Percentiles rank a stretch among this genome's conserved stretches.
These are phyloP conservation scores for Myopa tessellatipennis DNA, from an alignment of 2,888 invertebrate species.

Conservation along the genomic window DNA sequence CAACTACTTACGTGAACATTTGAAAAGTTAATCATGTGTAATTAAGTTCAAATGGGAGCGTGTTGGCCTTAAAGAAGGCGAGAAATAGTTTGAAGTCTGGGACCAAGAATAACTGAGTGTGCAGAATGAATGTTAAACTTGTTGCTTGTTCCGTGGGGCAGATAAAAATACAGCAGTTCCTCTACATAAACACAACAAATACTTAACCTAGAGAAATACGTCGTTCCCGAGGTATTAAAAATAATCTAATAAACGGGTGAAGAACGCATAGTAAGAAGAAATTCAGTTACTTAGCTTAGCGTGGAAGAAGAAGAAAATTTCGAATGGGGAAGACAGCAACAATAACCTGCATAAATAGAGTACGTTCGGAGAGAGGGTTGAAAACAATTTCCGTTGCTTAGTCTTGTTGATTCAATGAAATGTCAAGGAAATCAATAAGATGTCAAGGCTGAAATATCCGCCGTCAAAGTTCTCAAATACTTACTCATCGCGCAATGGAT, in stretches of 20 bases:
- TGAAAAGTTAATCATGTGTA: background rate
- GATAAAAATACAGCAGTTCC: too few relatives aligned
- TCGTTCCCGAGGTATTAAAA: too few relatives aligned
- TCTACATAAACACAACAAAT: too few relatives aligned
- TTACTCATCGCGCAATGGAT: background rate
- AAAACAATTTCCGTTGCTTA: background rate
- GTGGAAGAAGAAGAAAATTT: background rate
- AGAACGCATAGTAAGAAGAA: background rate
- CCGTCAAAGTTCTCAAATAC: background rate
- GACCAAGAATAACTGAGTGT: too few relatives aligned
- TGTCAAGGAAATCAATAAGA: background rate
- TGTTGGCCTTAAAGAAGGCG: too few relatives aligned
- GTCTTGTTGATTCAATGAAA: background rate
- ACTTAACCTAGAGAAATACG: too few relatives aligned
- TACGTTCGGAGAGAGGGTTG: background rate
- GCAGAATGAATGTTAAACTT: too few relatives aligned
- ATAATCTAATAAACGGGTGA: too few relatives aligned
- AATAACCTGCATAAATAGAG: background rate
- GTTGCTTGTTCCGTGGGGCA: too few relatives aligned
- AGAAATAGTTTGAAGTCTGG: too few relatives aligned
- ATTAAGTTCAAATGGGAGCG: background rate
- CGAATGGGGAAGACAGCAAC: background rate
- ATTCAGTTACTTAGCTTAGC: background rate
- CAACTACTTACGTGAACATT: background rate
- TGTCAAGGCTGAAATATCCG: background rate